phyloP scores from a whole-genome alignment of 2,113 vertebrate genomes.

The Sorex fumeus region DNA sequence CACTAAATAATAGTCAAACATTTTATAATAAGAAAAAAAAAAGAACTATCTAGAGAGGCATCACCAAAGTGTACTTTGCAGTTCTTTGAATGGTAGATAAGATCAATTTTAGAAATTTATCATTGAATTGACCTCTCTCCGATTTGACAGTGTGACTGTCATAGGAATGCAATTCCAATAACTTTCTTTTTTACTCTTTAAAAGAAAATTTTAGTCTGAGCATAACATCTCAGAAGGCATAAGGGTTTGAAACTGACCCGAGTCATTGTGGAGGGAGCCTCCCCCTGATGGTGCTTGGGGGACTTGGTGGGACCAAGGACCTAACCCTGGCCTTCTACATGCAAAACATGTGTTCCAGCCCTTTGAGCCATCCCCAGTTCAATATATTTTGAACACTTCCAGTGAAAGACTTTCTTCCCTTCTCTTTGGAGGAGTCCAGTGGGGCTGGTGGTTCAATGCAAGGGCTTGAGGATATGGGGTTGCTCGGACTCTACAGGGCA shows the following conservation, averaged over 20 bases:
- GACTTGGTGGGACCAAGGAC: no score
- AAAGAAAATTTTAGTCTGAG: neutral
- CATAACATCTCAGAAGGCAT: neutral
- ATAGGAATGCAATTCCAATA: neutral
- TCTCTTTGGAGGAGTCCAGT: no score
- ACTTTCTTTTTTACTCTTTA: neutral
- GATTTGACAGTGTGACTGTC: neutral
- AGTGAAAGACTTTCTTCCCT: no score
- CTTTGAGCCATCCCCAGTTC: no score
- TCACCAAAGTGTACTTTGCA: neutral
- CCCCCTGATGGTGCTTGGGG: no score
- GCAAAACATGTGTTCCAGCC: no score
- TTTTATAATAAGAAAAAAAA: neutral
- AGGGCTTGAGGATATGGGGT: no score
- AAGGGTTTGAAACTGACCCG: neutral
- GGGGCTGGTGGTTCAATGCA: no score
- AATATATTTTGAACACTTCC: constrained; percentile 26
- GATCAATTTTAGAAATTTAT: constrained; percentile 10
- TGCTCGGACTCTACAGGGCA: no score
- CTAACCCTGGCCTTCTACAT: no score
- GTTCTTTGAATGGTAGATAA: neutral
- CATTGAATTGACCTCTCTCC: neutral
- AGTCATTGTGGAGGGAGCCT: neutral
- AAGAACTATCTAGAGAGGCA: constrained; percentile 33
- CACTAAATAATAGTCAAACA: neutral